Conservation (phyloP, 2,797 vertebrate genomes). For the Neosilurus hyrtlii region DNA sequence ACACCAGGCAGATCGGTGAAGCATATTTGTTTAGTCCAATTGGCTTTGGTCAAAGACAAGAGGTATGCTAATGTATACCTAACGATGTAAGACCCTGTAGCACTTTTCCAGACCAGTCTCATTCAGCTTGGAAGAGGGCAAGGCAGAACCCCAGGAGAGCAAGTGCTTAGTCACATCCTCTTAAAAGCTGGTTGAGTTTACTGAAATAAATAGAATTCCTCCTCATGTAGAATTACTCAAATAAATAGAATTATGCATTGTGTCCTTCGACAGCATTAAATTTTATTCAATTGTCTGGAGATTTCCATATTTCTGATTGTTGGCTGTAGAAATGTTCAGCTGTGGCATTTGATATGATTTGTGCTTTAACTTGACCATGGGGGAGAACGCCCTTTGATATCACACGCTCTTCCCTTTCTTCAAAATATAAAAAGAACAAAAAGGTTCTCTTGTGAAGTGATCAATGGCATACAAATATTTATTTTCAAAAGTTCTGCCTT, state of each 20-base stretch:
- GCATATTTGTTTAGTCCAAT: constrained; percentile 3
- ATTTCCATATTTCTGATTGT: constrained; percentile 2
- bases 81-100: not conserved
- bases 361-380: not conserved
- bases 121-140: constrained; percentile 5
- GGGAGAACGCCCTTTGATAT: not conserved
- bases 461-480: not conserved
- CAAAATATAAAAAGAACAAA: not conserved
- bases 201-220: constrained; percentile 25
- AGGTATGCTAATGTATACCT: not conserved
- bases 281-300: not conserved
- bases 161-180: not conserved
- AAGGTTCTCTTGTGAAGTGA: not conserved
- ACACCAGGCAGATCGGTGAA: not conserved
- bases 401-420: not conserved
- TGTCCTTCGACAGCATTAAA: constrained; percentile 16
- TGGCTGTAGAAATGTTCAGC: constrained; percentile 14
- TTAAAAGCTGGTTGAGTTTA: not conserved
- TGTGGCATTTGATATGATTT: constrained; percentile 11
- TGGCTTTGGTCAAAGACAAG: constrained; percentile 17
- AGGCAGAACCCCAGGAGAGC: not conserved
- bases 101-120: not conserved
- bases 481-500: not conserved
- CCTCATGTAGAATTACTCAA: too few species aligned
- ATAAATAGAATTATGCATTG: not conserved